These are phyloP conservation scores for Lepidocolaptes lacrymiger DNA, from an alignment of 2,797 vertebrate species.

Conservation along the genomic window DNA sequence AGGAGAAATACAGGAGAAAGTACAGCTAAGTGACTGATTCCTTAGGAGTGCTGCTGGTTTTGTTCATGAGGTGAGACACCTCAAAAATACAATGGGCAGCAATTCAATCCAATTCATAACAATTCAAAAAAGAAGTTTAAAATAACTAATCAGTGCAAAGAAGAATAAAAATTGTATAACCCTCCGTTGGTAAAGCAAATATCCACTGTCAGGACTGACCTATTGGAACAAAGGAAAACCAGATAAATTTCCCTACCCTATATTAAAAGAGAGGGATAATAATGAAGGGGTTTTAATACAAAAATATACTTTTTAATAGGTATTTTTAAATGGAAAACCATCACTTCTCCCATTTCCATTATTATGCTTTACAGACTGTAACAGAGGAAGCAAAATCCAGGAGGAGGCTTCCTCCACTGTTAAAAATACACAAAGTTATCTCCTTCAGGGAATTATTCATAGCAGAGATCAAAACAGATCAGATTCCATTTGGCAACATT, in stretches of 20 bases:
- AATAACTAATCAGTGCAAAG: neutral
- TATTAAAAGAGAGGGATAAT: neutral
- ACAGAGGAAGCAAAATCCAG: neutral
- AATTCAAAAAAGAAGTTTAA: neutral
- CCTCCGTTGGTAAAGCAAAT: neutral
- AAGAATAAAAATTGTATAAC: neutral
- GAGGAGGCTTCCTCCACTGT: neutral
- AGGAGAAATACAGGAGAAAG: neutral
- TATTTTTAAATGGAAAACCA: neutral
- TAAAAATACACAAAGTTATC: neutral
- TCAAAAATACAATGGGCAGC: neutral
- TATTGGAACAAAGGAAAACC: neutral
- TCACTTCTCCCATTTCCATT: neutral
- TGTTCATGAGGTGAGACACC: neutral
- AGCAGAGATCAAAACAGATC: neutral
- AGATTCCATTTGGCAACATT: neutral
- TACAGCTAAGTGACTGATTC: neutral
- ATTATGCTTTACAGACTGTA: neutral
- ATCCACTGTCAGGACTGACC: neutral
- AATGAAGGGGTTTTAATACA: rapidly evolving
- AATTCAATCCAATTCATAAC: neutral
- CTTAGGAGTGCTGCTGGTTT: neutral
- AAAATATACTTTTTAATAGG: neutral
- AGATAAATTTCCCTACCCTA: neutral
- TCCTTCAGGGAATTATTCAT: neutral